Evolutionary conservation across 2,797 vertebrate species (phyloP).

Genomic region (Tokudaia muenninki): DNA sequence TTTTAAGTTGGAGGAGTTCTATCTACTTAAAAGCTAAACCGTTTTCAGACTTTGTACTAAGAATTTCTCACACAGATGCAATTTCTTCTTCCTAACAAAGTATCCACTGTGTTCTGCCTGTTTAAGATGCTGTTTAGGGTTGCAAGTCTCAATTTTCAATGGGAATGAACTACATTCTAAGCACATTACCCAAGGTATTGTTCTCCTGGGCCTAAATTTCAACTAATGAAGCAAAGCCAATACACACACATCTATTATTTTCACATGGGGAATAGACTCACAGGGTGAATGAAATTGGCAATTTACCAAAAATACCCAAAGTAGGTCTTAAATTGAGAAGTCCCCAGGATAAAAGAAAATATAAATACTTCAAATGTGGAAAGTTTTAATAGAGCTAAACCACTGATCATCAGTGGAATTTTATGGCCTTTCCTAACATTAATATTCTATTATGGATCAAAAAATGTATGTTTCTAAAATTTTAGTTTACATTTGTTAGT

Average conservation of each 20-base stretch:
- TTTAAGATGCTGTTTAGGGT: conserved; percentile 28
- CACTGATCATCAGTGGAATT: not conserved
- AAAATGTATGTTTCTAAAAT: not conserved
- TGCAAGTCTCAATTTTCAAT: conserved; percentile 23
- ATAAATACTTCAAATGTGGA: not conserved
- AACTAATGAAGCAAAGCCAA: conserved; percentile 55
- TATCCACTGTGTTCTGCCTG: not conserved
- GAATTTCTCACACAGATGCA: not conserved
- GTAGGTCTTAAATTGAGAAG: conserved; percentile 16
- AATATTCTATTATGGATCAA: not conserved
- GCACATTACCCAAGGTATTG: conserved; percentile 26
- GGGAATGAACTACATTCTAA: conserved; percentile 60
- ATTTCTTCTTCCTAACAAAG: conserved; percentile 19
- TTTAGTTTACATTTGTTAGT: not conserved
- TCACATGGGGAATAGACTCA: not conserved
- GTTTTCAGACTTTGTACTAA: not conserved
- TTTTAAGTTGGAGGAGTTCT: conserved; percentile 11
- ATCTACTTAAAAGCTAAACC: conserved; percentile 1
- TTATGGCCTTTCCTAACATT: not conserved
- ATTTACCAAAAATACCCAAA: conserved; percentile 59
- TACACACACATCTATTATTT: not conserved
- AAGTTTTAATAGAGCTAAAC: not conserved
- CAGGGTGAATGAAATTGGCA: conserved; percentile 16
- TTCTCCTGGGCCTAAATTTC: conserved; percentile 48
- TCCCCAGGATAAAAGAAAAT: not conserved